phyloP scores from a whole-genome alignment of 2,113 vertebrate species.

The Spea multiplicata region DNA sequence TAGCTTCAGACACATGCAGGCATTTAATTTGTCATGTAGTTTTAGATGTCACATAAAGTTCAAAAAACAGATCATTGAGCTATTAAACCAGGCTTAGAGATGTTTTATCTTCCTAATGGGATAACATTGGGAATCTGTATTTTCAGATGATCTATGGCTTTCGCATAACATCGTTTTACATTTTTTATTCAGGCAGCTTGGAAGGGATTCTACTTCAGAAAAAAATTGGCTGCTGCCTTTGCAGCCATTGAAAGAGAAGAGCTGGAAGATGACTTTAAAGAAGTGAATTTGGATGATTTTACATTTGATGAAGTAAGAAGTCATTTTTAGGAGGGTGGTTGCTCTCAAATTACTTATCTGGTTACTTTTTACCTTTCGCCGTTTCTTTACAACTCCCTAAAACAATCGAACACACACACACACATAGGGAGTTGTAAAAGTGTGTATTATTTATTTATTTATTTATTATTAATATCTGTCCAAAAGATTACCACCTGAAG shows the following conservation, averaged over 20 bases:
- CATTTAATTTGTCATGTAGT: conserved; percentile 89
- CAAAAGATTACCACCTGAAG: too few relatives aligned
- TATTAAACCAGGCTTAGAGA: conserved; percentile 82
- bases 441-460: too few relatives aligned
- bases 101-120: conserved; percentile 95
- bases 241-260: conserved; percentile 68
- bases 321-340: neutral
- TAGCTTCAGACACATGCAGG: conserved; percentile 81
- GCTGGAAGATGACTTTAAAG: conserved; percentile 80
- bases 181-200: conserved; percentile 84
- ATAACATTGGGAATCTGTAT: conserved; percentile 86
- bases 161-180: conserved; percentile 69
- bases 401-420: too few relatives aligned
- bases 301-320: conserved; percentile 80
- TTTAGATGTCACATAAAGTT: conserved; percentile 93
- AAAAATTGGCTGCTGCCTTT: conserved; percentile 79
- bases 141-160: conserved; percentile 78
- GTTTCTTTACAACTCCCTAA: too few relatives aligned
- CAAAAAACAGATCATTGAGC: conserved; percentile 88
- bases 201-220: conserved; percentile 84
- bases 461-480: too few relatives aligned
- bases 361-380: neutral
- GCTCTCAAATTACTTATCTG: neutral
- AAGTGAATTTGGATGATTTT: conserved; percentile 83
- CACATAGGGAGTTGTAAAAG: too few relatives aligned